These are phyloP conservation scores for Drosophila bocki DNA, from an alignment of 1,140 invertebrate species.

Conservation along the genomic window DNA sequence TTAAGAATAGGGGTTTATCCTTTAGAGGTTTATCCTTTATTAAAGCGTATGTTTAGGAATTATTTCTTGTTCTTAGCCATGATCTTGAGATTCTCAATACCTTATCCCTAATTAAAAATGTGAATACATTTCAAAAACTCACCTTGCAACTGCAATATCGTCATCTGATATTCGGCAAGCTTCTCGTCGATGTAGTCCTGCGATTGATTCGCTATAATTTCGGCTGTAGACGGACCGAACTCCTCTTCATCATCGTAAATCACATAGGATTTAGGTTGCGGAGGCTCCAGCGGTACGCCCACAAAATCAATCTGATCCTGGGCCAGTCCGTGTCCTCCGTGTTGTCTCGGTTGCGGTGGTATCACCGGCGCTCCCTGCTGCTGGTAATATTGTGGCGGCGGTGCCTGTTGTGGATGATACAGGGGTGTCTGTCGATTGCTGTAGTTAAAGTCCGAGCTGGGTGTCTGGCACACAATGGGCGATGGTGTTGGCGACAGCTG, in stretches of 20 bases:
- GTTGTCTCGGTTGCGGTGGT: slow-evolving; percentile 74
- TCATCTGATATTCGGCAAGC: slow-evolving; percentile 96
- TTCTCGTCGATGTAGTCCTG: slow-evolving; percentile 98
- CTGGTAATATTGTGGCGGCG: slow-evolving; percentile 59
- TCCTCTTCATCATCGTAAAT: slow-evolving; percentile 89
- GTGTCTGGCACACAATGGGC: slow-evolving; percentile 82
- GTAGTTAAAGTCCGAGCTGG: slow-evolving; percentile 78
- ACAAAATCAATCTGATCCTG: slow-evolving; percentile 81
- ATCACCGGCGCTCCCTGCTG: slow-evolving; percentile 61
- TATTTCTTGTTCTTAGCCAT: neutral
- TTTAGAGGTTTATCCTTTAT: neutral
- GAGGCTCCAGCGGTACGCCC: slow-evolving; percentile 89
- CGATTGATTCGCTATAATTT: slow-evolving; percentile 96
- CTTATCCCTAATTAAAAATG: neutral
- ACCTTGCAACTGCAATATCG: slow-evolving; percentile 96
- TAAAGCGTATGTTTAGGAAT: neutral
- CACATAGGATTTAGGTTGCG: slow-evolving; percentile 87
- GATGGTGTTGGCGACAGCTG: slow-evolving; percentile 83
- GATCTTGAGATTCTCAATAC: neutral
- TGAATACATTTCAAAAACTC: slow-evolving; percentile 72
- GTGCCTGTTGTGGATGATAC: slow-evolving; percentile 56
- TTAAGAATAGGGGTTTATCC: neutral
- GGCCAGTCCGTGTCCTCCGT: slow-evolving; percentile 68
- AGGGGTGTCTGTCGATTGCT: slow-evolving; percentile 79
- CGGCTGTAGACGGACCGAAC: slow-evolving; percentile 92